Evolutionary conservation across 2,797 vertebrate species (phyloP), one percentile per base, ranked within the genome.

Genomic region (Acrossocheilus fasciatus): DNA sequence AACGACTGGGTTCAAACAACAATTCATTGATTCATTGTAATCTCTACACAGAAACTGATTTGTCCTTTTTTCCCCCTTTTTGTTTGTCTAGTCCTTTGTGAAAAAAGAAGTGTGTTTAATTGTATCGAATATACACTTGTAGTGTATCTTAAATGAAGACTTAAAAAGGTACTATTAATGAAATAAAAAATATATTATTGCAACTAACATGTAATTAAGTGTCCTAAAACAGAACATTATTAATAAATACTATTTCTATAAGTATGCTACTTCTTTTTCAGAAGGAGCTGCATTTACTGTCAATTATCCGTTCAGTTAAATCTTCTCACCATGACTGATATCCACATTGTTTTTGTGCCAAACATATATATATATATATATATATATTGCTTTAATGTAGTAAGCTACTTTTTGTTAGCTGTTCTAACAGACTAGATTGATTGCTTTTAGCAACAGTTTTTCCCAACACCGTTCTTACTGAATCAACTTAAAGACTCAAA

Each of bases 401-500:
- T 73, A 26, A 47, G n/a, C n/a, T 26, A 34, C 47, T 52, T 52
- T 30, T 75, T 50, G 30, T 3, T 30, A 0, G 8, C 39, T n/a
- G 18, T 52, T 76, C 30, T 36, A 52, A 76, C 50, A 36, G 74
- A 12, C 10, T 39, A 57, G 11, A 36, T 39, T 15, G 52, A 77
- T 6, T 57, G 18, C 20, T 57, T 36, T n/a, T 74, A 74, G 15
- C 15, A 12, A 54, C 74, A n/a, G 34, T 41, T 78, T 54, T 62
- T 80, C 47, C 74, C 30, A 76, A 34, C 30, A 12, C 9, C 4
- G 17, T 30, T 52, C 45, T 75, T 47, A 74, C 47, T 57, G 4
- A 68, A 59, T 74, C 47, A 26, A 41, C 79, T 81, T 59, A 62
- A 70, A 74, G n/a, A 39, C 52, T 66, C 39, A 39, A n/a, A 54